Evolutionary conservation across 1,140 invertebrate species (phyloP).

Genomic region (Adelges cooleyi): DNA sequence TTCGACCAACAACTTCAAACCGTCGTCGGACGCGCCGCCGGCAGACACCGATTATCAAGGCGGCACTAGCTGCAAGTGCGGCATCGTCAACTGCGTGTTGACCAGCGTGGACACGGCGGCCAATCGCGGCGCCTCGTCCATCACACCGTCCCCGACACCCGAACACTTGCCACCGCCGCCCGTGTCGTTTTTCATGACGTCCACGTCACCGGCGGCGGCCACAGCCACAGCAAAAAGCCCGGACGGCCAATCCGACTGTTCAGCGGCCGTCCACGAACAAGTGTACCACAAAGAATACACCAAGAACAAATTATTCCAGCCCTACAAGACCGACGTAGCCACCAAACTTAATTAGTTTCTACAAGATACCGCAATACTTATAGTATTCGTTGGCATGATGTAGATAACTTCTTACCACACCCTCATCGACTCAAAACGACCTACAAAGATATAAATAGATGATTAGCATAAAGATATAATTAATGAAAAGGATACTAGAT

Average conservation of each 20-base stretch:
- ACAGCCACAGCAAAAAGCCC: not conserved
- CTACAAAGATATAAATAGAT: too few relatives aligned
- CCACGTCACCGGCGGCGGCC: not conserved
- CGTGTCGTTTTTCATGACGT: not conserved
- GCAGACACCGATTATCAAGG: constrained; percentile 39
- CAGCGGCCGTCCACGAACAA: constrained; percentile 1
- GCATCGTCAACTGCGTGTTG: constrained; percentile 36
- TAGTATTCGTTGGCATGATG: too few relatives aligned
- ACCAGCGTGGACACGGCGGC: not conserved
- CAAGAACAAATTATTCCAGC: constrained; percentile 34
- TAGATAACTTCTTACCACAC: too few relatives aligned
- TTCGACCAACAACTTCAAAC: constrained; percentile 19
- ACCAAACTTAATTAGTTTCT: not conserved
- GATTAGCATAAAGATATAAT: too few relatives aligned
- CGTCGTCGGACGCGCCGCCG: constrained; percentile 33
- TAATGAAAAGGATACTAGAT: too few relatives aligned
- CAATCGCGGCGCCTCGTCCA: not conserved
- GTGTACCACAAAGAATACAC: constrained; percentile 22
- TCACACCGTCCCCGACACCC: not conserved
- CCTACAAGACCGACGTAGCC: constrained; percentile 33
- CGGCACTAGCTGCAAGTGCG: constrained; percentile 34
- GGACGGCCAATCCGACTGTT: constrained; percentile 3
- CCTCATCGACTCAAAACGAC: too few relatives aligned
- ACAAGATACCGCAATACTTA: too few relatives aligned
- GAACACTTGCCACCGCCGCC: not conserved